Evolutionary conservation across 2,113 vertebrate genomes (phyloP).

Genomic region (Xiphias gladius): DNA sequence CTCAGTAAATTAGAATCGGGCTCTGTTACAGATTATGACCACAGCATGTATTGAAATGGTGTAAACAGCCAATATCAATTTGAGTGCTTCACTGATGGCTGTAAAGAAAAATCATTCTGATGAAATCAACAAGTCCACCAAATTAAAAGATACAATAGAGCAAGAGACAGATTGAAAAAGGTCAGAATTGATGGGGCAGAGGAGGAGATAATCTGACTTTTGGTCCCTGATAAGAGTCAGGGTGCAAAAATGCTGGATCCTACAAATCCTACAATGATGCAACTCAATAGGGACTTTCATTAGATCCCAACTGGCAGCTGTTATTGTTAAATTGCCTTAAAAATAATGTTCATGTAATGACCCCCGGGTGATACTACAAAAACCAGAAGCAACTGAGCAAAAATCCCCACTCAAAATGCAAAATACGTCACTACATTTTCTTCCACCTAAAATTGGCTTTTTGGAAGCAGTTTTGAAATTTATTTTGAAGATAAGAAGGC

Average conservation of each 20-base stretch:
- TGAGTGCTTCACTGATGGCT: not conserved
- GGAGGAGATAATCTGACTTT: too few species aligned
- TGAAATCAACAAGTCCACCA: too few species aligned
- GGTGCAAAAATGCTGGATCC: too few species aligned
- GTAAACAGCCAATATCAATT: not conserved
- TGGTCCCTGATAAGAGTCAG: too few species aligned
- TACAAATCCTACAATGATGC: too few species aligned
- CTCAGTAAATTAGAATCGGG: not conserved
- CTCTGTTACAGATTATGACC: not conserved
- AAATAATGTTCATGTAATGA: not conserved
- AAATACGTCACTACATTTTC: not conserved
- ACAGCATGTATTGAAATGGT: not conserved
- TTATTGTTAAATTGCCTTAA: too few species aligned
- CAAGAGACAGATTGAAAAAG: too few species aligned
- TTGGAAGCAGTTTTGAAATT: not conserved
- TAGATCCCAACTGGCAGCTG: too few species aligned
- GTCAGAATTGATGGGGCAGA: too few species aligned
- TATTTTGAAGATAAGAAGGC: slow-evolving; percentile 11
- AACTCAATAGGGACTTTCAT: too few species aligned
- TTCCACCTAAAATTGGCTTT: not conserved
- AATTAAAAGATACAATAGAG: not conserved
- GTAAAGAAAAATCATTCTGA: too few species aligned
- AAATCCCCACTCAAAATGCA: not conserved
- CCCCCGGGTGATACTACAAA: too few species aligned
- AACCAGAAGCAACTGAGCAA: not conserved